These are phyloP conservation scores for Amiota mariae DNA, from an alignment of 2,888 invertebrate species.

Conservation along the genomic window DNA sequence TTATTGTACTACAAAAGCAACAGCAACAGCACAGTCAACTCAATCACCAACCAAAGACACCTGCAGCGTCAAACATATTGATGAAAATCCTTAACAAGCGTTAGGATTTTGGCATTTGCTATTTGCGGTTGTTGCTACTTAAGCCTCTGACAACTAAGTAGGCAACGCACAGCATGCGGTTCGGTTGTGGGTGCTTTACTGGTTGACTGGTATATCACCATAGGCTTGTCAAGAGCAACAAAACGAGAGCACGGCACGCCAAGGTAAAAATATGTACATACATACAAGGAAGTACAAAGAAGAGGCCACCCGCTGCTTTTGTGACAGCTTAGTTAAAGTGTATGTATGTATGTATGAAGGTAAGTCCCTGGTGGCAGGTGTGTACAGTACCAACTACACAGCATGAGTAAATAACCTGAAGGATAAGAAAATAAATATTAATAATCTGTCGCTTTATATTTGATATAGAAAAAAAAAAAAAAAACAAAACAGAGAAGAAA, in stretches of 20 bases:
- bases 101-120: neutral
- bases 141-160: neutral
- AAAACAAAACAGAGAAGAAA: neutral
- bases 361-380: conserved; percentile 33
- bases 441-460: conserved; percentile 44
- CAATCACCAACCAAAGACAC: neutral
- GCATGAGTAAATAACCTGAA: conserved; percentile 6
- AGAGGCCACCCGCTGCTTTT: neutral
- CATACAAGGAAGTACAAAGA: neutral
- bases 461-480: neutral
- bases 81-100: conserved; percentile 18
- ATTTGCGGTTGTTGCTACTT: neutral
- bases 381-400: conserved; percentile 6
- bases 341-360: conserved; percentile 42
- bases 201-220: neutral
- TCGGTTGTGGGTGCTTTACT: too few species aligned
- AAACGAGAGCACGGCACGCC: neutral
- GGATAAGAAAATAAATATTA: conserved; percentile 51
- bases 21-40: too few species aligned
- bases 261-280: too few species aligned
- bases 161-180: too few species aligned
- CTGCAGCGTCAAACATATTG: conserved; percentile 20
- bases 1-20: neutral
- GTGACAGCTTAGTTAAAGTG: conserved; percentile 21
- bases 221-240: neutral